Evolutionary conservation across 2,113 vertebrate species (phyloP).

Genomic region (Noctilio leporinus): DNA sequence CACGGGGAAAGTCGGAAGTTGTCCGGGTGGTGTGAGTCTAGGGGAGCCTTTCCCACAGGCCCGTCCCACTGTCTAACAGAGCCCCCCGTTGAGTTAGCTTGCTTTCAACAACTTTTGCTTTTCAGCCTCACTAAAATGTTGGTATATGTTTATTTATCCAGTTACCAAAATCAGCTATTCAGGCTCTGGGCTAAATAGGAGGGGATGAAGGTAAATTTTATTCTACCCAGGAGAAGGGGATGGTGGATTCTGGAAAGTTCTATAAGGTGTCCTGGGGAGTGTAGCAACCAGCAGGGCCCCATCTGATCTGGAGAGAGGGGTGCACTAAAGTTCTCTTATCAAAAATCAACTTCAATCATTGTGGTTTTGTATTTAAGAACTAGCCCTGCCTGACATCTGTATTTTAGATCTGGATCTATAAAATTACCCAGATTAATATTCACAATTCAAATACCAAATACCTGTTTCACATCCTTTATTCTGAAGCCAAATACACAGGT

Average conservation of each 20-base stretch:
- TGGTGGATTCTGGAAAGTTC: neutral
- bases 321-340: neutral
- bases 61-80: neutral
- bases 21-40: neutral
- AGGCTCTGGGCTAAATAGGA: neutral
- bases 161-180: neutral
- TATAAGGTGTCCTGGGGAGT: rapidly evolving
- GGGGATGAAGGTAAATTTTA: neutral
- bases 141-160: neutral
- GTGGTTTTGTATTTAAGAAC: neutral
- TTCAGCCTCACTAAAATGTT: neutral
- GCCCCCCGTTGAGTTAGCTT: neutral
- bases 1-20: neutral
- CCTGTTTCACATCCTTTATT: neutral
- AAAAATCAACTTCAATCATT: neutral
- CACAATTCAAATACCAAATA: neutral
- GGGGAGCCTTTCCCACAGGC: neutral
- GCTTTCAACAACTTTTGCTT: neutral
- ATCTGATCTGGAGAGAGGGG: neutral
- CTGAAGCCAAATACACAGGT: neutral
- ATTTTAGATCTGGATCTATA: neutral
- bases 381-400: neutral
- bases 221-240: neutral
- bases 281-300: neutral
- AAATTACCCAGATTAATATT: neutral